Base-by-base conservation (phyloP, 2,113 vertebrate species). In the Limanda limanda region DNA sequence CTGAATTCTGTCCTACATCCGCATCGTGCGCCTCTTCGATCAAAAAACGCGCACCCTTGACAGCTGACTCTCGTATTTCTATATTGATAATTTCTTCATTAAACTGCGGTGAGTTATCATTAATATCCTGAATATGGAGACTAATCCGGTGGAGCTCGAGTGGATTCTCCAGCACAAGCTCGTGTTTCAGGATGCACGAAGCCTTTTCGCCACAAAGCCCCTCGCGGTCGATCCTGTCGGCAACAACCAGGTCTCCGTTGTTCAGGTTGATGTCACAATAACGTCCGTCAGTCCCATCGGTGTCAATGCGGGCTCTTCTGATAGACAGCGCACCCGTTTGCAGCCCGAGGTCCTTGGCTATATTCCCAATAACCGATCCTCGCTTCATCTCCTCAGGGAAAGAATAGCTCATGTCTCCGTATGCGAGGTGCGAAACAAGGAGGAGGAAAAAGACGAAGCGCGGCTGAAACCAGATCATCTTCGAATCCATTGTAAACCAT, bases 101-200 rank as follows among this genome's bases (percentile, higher is more conserved):
- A 86, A 96, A 96, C 2, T 59, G 66, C 0, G 95, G 95, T 0
- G 88, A 25, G 57, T 96, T 95, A 64, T 96, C 95, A 84, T 96
- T 96, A 35, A 96, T 76, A 70, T 96, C 95, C 68, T 91, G 90
- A 18, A 96, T 78, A 17, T 92, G 88, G 2, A 95, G 79, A 42
- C 35, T 64, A 14, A 94, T 73, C 67, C 70, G 79, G 80, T 92
- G 83, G 23, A 94, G 83, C 79, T 94, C 89, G 1, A 94, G 79
- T 14, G 89, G 92, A 77, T 85, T 90, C 68, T 21, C 90, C 0
- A 91, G 54, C 17, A 96, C 71, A 5, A 89, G 86, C 79, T 96
- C 95, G 24, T 92, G 86, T 31, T 94, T 92, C 37, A 96, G 52
- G 18, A 82, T 40, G 13, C 95, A 96, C 0, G 79, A 75, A 13